Conservation (phyloP, 2,113 vertebrate species). For the Paradoxurus hermaphroditus region DNA sequence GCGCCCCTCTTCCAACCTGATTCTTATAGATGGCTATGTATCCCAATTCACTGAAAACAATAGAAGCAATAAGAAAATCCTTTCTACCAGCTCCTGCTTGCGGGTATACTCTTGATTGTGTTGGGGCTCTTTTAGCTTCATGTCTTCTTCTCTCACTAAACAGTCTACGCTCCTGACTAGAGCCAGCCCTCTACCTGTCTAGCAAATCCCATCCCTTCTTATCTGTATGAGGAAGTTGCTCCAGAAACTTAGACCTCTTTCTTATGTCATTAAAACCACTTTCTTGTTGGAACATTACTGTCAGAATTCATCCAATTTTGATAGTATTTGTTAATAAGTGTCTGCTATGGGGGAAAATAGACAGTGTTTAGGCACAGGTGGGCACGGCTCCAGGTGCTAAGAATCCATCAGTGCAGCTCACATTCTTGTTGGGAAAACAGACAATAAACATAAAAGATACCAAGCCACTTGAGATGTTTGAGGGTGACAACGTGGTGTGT, state of each 20-base stretch:
- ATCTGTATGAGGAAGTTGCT: background rate
- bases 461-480: background rate
- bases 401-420: background rate
- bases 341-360: background rate
- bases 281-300: background rate
- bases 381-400: background rate
- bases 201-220: background rate
- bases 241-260: background rate
- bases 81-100: background rate
- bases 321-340: background rate
- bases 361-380: background rate
- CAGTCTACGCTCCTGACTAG: background rate
- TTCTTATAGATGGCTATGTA: background rate
- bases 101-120: background rate
- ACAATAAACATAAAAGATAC: background rate
- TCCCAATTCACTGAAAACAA: background rate
- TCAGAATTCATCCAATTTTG: background rate
- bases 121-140: background rate
- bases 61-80: background rate
- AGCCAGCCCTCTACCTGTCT: background rate
- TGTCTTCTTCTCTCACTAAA: background rate
- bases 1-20: too few relatives aligned
- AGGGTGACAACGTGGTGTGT: background rate
- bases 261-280: background rate
- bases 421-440: background rate